Evolutionary conservation across 2,797 vertebrate species (phyloP).

Genomic region (Rhynchotus rufescens): DNA sequence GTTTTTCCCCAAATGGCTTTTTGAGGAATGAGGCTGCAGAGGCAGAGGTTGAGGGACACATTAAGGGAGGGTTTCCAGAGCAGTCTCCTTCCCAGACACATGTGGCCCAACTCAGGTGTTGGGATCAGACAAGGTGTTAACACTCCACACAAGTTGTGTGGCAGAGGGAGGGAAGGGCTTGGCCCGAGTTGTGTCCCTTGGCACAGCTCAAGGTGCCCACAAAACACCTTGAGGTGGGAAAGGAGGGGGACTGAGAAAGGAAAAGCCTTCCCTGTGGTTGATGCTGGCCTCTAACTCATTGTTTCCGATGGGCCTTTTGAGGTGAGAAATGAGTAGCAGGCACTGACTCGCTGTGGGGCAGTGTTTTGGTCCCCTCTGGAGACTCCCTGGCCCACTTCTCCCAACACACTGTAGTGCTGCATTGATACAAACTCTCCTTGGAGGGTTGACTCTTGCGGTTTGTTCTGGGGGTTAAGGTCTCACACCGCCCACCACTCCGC

Average conservation of each 20-base stretch:
- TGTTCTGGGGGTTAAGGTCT: conserved; percentile 84
- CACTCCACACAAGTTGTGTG: no score
- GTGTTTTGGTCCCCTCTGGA: not conserved
- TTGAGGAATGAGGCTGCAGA: not conserved
- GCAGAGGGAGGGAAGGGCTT: no score
- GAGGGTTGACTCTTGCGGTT: conserved; percentile 51
- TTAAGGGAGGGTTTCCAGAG: not conserved
- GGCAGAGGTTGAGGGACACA: not conserved
- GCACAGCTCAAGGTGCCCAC: no score
- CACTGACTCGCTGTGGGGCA: not conserved
- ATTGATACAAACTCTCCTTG: not conserved
- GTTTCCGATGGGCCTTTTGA: no score
- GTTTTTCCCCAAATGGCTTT: not conserved
- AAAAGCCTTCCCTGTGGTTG: no score
- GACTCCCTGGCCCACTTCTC: not conserved
- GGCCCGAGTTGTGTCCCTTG: no score
- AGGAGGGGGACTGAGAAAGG: no score
- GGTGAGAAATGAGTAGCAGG: no score
- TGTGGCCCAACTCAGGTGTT: not conserved
- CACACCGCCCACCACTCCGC: conserved; percentile 96
- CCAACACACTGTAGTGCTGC: not conserved
- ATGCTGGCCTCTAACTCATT: no score
- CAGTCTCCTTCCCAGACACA: not conserved
- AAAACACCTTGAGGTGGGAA: no score
- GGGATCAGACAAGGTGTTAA: not conserved